Conservation (phyloP, 2,797 vertebrate species). For the Salmo trutta region DNA sequence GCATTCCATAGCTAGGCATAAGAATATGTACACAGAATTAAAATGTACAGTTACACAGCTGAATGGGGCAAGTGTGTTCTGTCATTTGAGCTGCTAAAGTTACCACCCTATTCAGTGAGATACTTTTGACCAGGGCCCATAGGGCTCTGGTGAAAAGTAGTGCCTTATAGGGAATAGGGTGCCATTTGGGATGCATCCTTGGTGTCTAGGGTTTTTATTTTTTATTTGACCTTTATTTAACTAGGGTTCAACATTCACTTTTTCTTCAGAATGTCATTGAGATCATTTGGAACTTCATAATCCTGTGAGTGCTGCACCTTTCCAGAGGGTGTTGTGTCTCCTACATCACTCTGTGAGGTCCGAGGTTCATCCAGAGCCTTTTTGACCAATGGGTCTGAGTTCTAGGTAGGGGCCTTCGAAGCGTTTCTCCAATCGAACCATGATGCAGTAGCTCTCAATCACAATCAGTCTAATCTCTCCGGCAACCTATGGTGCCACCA, state of each 20-base stretch:
- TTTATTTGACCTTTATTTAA: too few relatives aligned
- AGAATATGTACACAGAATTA: too few relatives aligned
- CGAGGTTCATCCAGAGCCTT: conserved; percentile 36
- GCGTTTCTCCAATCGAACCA: conserved; percentile 25
- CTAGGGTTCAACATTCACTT: background rate
- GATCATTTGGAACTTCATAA: background rate
- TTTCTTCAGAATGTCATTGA: background rate
- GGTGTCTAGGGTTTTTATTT: background rate
- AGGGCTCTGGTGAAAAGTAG: background rate
- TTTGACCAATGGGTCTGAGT: conserved; percentile 42
- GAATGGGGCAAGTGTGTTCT: background rate
- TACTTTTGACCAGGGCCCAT: background rate
- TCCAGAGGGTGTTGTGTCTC: conserved; percentile 40
- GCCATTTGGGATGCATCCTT: background rate
- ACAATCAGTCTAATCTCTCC: conserved; percentile 31
- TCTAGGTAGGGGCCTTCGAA: conserved; percentile 68
- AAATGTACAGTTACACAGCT: background rate
- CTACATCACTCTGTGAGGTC: conserved; percentile 53
- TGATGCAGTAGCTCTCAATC: conserved; percentile 38
- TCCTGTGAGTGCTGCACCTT: background rate
- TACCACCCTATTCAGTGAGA: background rate
- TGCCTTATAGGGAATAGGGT: background rate
- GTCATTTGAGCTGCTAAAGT: background rate
- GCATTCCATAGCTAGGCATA: too few relatives aligned
- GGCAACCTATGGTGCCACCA: conserved; percentile 22